Evolutionary conservation across 2,113 vertebrate genomes (phyloP), one percentile per base, ranked within the genome.

Genomic region (Platichthys stellatus): DNA sequence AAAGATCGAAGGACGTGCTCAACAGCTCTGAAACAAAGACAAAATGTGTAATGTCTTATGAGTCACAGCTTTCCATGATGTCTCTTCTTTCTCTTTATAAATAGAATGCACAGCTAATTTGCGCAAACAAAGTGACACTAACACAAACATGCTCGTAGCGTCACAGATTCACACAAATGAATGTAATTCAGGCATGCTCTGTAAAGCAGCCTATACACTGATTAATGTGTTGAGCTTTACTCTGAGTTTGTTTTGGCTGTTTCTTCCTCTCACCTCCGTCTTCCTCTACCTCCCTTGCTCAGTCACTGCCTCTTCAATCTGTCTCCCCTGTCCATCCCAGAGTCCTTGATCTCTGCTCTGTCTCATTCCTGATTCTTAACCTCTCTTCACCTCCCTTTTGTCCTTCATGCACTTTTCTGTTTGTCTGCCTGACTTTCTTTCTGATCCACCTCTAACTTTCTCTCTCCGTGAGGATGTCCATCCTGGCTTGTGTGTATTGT

Each of bases 111-210:
- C 35, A 72, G 64, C 40, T 70, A 64, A 60, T 78, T 45, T 54
- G 2, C 35, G 63, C 35, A 75, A 76, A 68, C 56, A 14, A 20
- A 63, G 31, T 7, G 75, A 76, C 64, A 11, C 18, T 38, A 26
- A 68, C 38, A 60, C 64, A 86, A 76, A 77, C 35, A 65, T 15
- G 59, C 45, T 60, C 58, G 45, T 23, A 59, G 56, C 26, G 64
- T 63, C 66, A n/a, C 56, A 63, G 26, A 78, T 35, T 53, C 61
- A 78, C 56, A 80, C 57, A 61, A 56, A 72, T 80, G 77, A 86
- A 74, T 69, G 47, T 53, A 60, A 69, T 51, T 85, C 26, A 74
- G 45, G 62, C 57, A 75, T 83, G 80, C 72, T 85, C 77, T 85
- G 74, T 85, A 72, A 69, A 74, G 83, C 31, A 54, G 72, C 60